Conservation (phyloP, 2,113 vertebrate species). For the Nettapus auritus region DNA sequence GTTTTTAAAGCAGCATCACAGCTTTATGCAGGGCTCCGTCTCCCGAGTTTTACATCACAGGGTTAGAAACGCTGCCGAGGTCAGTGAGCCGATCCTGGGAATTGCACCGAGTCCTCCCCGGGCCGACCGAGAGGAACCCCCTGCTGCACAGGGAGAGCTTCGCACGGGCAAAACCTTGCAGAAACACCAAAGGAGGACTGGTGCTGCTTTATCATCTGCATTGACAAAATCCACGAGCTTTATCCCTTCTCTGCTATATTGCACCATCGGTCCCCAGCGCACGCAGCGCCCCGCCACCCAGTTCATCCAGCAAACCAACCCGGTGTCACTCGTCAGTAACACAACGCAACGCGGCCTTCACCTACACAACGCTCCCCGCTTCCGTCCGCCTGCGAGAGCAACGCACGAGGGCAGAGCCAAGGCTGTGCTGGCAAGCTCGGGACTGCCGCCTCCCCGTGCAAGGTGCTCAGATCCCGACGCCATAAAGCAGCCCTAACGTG, state of each 20-base stretch:
- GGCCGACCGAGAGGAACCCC: background rate
- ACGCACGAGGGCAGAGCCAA: background rate
- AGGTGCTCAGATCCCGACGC: background rate
- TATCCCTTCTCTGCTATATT: background rate
- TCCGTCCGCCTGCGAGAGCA: background rate
- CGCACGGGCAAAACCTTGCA: fast-evolving
- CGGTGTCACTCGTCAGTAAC: fast-evolving
- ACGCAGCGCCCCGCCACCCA: fast-evolving
- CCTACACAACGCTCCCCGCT: fast-evolving
- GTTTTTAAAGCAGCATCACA: background rate
- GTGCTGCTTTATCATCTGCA: background rate
- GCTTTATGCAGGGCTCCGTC: background rate
- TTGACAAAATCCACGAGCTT: background rate
- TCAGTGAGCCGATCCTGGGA: background rate
- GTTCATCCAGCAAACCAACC: fast-evolving
- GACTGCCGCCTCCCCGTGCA: background rate
- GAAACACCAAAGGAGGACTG: background rate
- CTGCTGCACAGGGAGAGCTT: fast-evolving
- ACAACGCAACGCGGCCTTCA: fast-evolving
- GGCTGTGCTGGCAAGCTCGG: background rate
- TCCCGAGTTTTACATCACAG: background rate
- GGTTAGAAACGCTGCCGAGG: background rate
- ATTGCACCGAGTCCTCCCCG: background rate
- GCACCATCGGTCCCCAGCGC: background rate
- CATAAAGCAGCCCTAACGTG: background rate